phyloP scores from a whole-genome alignment of 2,888 invertebrate species.

The Rhingia rostrata region DNA sequence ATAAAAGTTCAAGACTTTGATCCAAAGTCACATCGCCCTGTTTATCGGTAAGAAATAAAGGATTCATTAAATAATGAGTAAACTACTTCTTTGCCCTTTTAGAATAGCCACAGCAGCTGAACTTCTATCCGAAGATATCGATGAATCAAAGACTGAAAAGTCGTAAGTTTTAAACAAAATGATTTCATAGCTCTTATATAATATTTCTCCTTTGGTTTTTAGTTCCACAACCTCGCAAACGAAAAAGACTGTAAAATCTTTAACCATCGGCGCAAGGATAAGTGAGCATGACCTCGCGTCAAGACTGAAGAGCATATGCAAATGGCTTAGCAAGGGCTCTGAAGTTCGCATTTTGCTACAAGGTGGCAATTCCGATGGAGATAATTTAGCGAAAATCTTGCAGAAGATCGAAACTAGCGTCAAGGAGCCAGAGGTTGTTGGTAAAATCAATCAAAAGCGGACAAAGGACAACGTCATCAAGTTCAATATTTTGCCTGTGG shows the following conservation, averaged over 20 bases:
- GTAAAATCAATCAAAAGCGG: slow-evolving; percentile 86
- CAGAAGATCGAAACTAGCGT: slow-evolving; percentile 84
- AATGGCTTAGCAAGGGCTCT: slow-evolving; percentile 87
- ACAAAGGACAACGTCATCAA: slow-evolving; percentile 85
- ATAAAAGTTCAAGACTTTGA: slow-evolving; percentile 88
- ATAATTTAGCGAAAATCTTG: slow-evolving; percentile 84
- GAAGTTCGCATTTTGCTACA: slow-evolving; percentile 84
- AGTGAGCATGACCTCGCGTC: slow-evolving; percentile 87
- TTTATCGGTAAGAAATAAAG: slow-evolving; percentile 85
- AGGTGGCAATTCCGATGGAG: slow-evolving; percentile 75
- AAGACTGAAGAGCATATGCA: slow-evolving; percentile 86
- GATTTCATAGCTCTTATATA: not conserved
- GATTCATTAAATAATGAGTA: not conserved
- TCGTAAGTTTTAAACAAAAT: slow-evolving; percentile 27
- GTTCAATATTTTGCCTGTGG: slow-evolving; percentile 84
- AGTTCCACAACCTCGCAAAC: slow-evolving; percentile 6
- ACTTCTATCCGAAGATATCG: slow-evolving; percentile 27
- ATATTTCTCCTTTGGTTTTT: not conserved
- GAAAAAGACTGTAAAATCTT: slow-evolving; percentile 86
- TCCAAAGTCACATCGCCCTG: slow-evolving; percentile 87
- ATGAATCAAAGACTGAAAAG: slow-evolving; percentile 18
- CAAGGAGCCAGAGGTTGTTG: slow-evolving; percentile 82
- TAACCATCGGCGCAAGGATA: slow-evolving; percentile 86
- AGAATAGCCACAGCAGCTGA: slow-evolving; percentile 76
- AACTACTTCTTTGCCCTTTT: not conserved